Percentiles rank a stretch among this genome's conserved stretches.
Conservation (phyloP, 1,140 invertebrate species). For the Zelostemma sp. region DNA sequence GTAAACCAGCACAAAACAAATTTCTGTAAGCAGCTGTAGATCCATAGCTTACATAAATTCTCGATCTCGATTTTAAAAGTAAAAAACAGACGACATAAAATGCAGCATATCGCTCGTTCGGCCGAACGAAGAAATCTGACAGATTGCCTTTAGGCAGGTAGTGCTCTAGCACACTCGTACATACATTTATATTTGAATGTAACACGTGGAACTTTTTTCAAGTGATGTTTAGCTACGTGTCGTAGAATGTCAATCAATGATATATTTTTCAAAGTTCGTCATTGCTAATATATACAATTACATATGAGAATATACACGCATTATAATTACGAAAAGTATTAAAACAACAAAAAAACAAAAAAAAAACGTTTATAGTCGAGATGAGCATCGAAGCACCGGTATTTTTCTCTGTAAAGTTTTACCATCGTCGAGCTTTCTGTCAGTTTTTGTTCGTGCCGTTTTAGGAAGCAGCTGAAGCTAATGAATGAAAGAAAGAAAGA, state of each 20-base stretch:
- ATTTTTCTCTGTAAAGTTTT: slow-evolving; percentile 23
- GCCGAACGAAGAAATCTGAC: slow-evolving; percentile 44
- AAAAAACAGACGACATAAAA: slow-evolving; percentile 25
- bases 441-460: slow-evolving; percentile 42
- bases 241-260: slow-evolving; percentile 44
- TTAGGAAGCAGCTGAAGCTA: slow-evolving; percentile 15
- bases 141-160: slow-evolving; percentile 44
- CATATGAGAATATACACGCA: slow-evolving; percentile 16
- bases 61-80: slow-evolving; percentile 27
- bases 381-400: slow-evolving; percentile 30
- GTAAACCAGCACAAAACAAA: slow-evolving; percentile 53
- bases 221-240: slow-evolving; percentile 43
- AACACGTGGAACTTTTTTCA: slow-evolving; percentile 38
- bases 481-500: slow-evolving; percentile 10
- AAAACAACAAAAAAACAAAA: neutral
- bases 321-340: slow-evolving; percentile 14
- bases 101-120: slow-evolving; percentile 47
- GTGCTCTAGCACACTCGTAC: slow-evolving; percentile 27
- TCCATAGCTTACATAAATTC: slow-evolving; percentile 41
- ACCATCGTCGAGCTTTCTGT: slow-evolving; percentile 38
- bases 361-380: too few relatives aligned
- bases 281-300: slow-evolving; percentile 24
- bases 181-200: slow-evolving; percentile 43
- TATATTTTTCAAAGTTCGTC: slow-evolving; percentile 44
- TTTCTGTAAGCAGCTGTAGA: slow-evolving; percentile 35